Evolutionary conservation across 2,888 invertebrate genomes (phyloP).

Genomic region (Apodemia duryi): DNA sequence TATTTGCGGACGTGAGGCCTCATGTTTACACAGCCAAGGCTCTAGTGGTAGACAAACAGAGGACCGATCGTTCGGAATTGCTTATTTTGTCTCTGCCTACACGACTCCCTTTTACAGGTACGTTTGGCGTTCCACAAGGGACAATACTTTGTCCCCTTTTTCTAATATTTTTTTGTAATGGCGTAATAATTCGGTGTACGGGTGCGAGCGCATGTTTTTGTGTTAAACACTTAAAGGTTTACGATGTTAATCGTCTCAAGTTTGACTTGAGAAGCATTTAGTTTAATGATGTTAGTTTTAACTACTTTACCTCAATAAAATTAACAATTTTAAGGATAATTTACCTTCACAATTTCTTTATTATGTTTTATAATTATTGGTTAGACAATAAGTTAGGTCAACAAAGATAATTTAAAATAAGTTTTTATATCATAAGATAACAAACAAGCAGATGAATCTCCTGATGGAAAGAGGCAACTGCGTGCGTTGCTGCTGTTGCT

Average conservation of each 20-base stretch:
- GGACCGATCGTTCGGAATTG: constrained; percentile 76
- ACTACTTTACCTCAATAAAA: constrained; percentile 3
- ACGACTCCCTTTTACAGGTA: constrained; percentile 69
- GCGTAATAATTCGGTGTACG: constrained; percentile 56
- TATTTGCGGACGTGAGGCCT: constrained; percentile 77
- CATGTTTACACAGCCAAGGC: constrained; percentile 73
- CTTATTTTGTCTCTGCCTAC: constrained; percentile 78
- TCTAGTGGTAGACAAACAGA: constrained; percentile 78
- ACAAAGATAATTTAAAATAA: not conserved
- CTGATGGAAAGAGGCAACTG: too few species aligned
- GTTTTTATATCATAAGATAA: too few species aligned
- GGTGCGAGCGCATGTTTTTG: constrained; percentile 55
- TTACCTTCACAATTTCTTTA: not conserved
- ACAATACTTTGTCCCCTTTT: constrained; percentile 48
- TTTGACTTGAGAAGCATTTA: constrained; percentile 10
- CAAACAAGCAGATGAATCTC: too few species aligned
- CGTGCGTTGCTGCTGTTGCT: too few species aligned
- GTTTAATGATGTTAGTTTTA: constrained; percentile 15
- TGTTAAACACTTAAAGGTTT: constrained; percentile 28
- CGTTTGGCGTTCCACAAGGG: constrained; percentile 58
- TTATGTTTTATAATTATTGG: not conserved
- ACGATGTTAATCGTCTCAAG: constrained; percentile 12
- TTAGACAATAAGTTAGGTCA: not conserved
- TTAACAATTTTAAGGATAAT: not conserved
- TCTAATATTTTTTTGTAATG: constrained; percentile 47